Base-by-base conservation (phyloP, 2,113 vertebrate genomes). In the Puntigrus tetrazona region DNA sequence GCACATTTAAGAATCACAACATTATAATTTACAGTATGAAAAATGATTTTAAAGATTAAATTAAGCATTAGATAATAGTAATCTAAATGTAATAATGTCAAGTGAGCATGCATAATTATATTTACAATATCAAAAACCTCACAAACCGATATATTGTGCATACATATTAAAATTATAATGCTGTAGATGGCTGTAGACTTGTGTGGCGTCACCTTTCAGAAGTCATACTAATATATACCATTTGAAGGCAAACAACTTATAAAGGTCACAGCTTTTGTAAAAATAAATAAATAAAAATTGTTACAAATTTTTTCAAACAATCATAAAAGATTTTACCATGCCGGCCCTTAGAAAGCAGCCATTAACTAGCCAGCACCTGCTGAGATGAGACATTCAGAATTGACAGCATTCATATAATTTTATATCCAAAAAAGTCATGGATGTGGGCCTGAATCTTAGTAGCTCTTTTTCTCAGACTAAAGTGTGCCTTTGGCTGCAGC, bases 361-460 rank as follows among this genome's bases (percentile, higher is more conserved):
- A 75, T 50, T 16, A 31, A 50, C 11, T 67, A 63, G 16, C 61
- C 18, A 47, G 18, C 61, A 34, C 78, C 41, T 81, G 59, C 78
- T 47, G 61, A 81, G 27, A 81, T 81, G 52, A 57, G 52, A 29
- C 13, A 9, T 22, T 31, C 38, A 8, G 2, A 63, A 45, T 41
- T 18, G 36, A 79, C 36, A 43, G 57, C 50, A 22, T 77, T 77
- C 25, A 10, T 18, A 20, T 75, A 75, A 70, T 67, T 67, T 31
- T 67, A n/a, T n/a, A 41, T 45, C 38, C 38, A 73, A 73, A 73
- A 20, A 70, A 73, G 11, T 27, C 5, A 22, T 16, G 16, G 8
- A 22, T 34, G 4, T 50, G 7, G 80, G 86, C 80, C 87, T 87
- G 84, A 90, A 87, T 91, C 80, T 85, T 86, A 85, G 61, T 81